These are phyloP conservation scores for Spatulosminthurus flaviceps DNA, from an alignment of 2,888 invertebrate species.

Conservation along the genomic window DNA sequence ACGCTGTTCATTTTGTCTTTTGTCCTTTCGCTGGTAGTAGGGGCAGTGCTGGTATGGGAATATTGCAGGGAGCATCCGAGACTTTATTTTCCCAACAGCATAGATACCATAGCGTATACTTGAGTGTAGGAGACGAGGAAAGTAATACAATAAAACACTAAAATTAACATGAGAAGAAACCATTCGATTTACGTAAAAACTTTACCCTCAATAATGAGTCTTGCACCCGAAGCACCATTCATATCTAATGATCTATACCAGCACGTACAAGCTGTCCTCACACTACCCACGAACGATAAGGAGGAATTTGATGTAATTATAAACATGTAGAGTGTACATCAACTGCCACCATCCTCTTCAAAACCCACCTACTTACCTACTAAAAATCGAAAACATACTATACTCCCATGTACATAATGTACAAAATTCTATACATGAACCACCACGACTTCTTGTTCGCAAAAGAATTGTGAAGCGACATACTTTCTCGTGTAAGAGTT, in stretches of 20 bases:
- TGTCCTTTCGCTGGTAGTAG: no score
- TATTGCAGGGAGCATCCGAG: no score
- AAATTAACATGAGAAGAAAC: no score
- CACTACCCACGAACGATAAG: slow-evolving; percentile 1
- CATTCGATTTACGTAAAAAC: no score
- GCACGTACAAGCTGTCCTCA: background rate
- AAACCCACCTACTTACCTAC: slow-evolving; percentile 27
- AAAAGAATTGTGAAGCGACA: slow-evolving; percentile 24
- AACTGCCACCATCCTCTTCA: background rate
- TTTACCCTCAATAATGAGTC: background rate
- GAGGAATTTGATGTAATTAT: background rate
- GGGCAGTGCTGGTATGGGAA: no score
- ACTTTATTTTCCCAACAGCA: no score
- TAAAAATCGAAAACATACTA: background rate
- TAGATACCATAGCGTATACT: no score
- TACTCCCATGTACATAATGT: background rate
- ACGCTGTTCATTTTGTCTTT: no score
- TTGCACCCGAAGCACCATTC: background rate
- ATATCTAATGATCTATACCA: background rate
- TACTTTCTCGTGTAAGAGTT: slow-evolving; percentile 30
- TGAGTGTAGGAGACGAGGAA: no score
- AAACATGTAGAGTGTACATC: background rate
- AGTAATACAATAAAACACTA: no score
- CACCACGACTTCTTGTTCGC: background rate
- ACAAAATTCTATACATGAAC: background rate